Evolutionary conservation across 1,140 invertebrate species (phyloP).

Genomic region (Drosophila kanapiae): DNA sequence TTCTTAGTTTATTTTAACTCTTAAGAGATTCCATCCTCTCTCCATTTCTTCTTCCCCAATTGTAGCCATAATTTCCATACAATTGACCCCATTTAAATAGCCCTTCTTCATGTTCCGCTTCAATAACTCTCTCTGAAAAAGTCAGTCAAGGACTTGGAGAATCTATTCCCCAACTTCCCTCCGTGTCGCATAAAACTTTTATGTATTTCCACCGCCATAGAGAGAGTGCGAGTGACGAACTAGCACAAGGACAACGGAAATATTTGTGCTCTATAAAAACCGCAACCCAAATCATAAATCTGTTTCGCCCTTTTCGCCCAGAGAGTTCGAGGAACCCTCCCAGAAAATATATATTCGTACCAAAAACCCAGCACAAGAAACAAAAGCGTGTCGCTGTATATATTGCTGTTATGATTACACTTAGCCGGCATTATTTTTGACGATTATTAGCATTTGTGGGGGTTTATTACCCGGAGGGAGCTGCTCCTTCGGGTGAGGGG

Average conservation of each 20-base stretch:
- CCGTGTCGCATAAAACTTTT: slow-evolving; percentile 31
- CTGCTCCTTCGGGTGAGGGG: background rate
- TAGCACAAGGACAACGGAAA: slow-evolving; percentile 67
- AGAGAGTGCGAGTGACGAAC: slow-evolving; percentile 9
- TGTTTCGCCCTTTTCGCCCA: slow-evolving; percentile 31
- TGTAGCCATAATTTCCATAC: background rate
- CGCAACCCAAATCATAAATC: slow-evolving; percentile 65
- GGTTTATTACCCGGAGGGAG: slow-evolving; percentile 43
- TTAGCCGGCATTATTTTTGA: slow-evolving; percentile 71
- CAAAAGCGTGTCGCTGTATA: slow-evolving; percentile 28
- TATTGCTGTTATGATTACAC: slow-evolving; percentile 55
- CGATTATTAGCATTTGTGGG: slow-evolving; percentile 59
- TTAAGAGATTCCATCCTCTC: too few relatives aligned
- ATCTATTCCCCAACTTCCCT: slow-evolving; percentile 29
- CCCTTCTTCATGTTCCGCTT: slow-evolving; percentile 30
- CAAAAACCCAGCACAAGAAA: slow-evolving; percentile 14
- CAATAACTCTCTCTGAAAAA: slow-evolving; percentile 38
- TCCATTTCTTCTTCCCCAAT: too few relatives aligned
- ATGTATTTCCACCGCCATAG: slow-evolving; percentile 37
- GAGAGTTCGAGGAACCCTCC: slow-evolving; percentile 21
- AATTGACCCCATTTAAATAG: slow-evolving; percentile 33
- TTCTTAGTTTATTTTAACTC: too few relatives aligned
- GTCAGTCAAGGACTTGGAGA: slow-evolving; percentile 38
- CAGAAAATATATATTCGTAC: slow-evolving; percentile 9
- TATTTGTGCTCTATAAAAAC: slow-evolving; percentile 66